Conservation (phyloP, 2,797 vertebrate species). For the Thamnophis elegans region DNA sequence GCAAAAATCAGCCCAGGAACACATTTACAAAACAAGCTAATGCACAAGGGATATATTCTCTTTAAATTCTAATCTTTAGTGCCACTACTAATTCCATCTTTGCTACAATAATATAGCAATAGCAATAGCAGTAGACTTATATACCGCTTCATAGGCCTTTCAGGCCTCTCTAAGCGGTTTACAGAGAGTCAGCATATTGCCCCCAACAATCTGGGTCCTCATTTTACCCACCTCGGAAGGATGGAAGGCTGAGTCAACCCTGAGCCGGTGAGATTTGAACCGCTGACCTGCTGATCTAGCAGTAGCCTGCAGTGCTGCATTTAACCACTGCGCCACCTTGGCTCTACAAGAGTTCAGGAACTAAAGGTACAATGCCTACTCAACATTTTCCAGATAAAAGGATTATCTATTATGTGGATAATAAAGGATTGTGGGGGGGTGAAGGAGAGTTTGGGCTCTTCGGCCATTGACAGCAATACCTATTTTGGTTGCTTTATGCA, state of each 20-base stretch:
- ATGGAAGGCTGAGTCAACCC: too few relatives aligned
- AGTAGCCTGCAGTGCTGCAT: too few relatives aligned
- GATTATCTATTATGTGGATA: neutral
- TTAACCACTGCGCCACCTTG: too few relatives aligned
- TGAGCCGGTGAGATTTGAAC: too few relatives aligned
- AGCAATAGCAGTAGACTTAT: too few relatives aligned
- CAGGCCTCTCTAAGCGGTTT: too few relatives aligned
- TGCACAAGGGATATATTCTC: neutral
- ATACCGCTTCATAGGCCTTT: too few relatives aligned
- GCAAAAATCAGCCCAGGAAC: conserved; percentile 13
- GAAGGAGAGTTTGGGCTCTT: neutral
- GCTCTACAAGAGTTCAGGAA: neutral
- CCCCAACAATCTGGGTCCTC: too few relatives aligned
- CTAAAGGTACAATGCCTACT: neutral
- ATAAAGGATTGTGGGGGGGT: neutral
- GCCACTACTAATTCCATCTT: neutral
- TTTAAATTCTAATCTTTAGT: neutral
- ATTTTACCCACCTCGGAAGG: too few relatives aligned
- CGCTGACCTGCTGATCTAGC: too few relatives aligned
- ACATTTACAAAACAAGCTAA: neutral
- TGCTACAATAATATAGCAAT: too few relatives aligned
- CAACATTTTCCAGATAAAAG: neutral
- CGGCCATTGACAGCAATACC: neutral
- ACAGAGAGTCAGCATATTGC: too few relatives aligned
- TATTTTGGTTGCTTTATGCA: neutral